phyloP scores from a whole-genome alignment of 2,888 invertebrate species.

The Hoplodrina blanda region DNA sequence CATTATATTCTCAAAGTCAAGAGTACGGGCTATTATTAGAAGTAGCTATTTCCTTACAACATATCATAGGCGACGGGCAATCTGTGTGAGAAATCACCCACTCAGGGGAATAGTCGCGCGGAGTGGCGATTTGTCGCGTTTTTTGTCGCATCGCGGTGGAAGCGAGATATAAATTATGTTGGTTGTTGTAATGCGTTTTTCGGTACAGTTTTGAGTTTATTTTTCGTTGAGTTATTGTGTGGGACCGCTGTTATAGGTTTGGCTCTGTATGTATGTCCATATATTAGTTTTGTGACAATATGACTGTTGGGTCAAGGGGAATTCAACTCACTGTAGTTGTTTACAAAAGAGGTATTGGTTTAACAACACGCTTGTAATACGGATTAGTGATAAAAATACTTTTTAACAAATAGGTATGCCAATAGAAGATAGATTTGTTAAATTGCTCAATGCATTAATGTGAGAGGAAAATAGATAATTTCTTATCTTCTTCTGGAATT shows the following conservation, averaged over 20 bases:
- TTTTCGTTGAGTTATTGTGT: slow-evolving; percentile 45
- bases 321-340: no score
- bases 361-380: no score
- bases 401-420: no score
- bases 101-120: slow-evolving; percentile 60
- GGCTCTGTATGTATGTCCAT: background rate
- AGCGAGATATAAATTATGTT: slow-evolving; percentile 58
- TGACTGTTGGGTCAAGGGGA: background rate
- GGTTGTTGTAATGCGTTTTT: slow-evolving; percentile 53
- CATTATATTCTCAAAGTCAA: slow-evolving; percentile 52
- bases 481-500: no score
- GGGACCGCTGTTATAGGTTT: slow-evolving; percentile 15
- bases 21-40: slow-evolving; percentile 48
- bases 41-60: slow-evolving; percentile 59
- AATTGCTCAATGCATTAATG: no score
- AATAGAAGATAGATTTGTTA: no score
- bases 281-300: slow-evolving; percentile 4
- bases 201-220: slow-evolving; percentile 50
- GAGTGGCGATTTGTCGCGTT: slow-evolving; percentile 74
- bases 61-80: slow-evolving; percentile 61
- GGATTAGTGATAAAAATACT: no score
- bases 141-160: slow-evolving; percentile 67
- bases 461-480: no score
- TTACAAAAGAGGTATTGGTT: no score
- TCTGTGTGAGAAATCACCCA: slow-evolving; percentile 67